Conservation (phyloP, 2,797 vertebrate species). For the Nannoperca australis region DNA sequence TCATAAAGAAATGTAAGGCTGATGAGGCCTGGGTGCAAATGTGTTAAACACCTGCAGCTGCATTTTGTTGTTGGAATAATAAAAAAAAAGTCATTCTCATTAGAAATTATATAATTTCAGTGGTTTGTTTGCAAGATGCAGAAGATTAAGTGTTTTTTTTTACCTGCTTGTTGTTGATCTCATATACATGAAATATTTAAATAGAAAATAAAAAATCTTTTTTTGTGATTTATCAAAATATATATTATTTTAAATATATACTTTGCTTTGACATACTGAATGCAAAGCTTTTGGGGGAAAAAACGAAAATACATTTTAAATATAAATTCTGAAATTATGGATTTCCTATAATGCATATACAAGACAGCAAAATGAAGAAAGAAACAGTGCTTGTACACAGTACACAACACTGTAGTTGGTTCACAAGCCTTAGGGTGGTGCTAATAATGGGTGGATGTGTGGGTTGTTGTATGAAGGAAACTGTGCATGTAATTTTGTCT, state of each 20-base stretch:
- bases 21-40: neutral
- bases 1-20: neutral
- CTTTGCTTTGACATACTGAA: neutral
- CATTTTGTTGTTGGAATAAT: neutral
- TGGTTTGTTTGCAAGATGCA: no score
- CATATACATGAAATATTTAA: no score
- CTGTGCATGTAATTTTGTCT: conserved; percentile 28
- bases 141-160: no score
- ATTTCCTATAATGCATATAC: neutral
- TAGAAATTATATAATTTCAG: no score
- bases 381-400: neutral
- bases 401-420: neutral
- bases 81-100: neutral
- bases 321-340: neutral
- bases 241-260: neutral
- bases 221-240: no score
- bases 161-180: neutral
- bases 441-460: conserved; percentile 11
- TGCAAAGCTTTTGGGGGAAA: neutral
- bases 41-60: neutral
- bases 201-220: no score
- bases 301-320: no score
- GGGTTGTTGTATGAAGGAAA: conserved; percentile 24
- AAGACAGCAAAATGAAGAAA: neutral
- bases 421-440: neutral